phyloP scores from a whole-genome alignment of 2,888 invertebrate species.

The Trichopria drosophilae region DNA sequence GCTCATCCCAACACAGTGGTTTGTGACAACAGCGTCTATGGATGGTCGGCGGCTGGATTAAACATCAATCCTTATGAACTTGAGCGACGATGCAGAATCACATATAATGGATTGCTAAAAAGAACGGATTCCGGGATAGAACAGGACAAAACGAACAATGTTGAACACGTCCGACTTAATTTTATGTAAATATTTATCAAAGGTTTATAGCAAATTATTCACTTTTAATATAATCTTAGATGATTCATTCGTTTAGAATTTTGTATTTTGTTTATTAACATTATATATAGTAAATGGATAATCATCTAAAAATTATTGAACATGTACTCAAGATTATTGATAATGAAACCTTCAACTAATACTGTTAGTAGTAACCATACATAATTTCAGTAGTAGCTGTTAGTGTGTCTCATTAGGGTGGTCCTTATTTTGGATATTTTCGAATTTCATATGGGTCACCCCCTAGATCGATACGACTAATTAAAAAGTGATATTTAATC shows the following conservation, averaged over 20 bases:
- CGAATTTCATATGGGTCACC: too few relatives aligned
- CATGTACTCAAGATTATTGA: too few relatives aligned
- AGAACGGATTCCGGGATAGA: constrained; percentile 36
- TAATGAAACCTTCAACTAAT: too few relatives aligned
- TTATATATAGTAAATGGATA: constrained; percentile 5
- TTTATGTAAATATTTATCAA: constrained; percentile 62
- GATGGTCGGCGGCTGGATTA: constrained; percentile 66
- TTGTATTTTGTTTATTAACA: neutral
- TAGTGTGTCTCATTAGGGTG: too few relatives aligned
- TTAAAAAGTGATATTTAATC: too few relatives aligned
- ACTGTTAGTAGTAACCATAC: too few relatives aligned
- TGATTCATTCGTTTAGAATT: neutral
- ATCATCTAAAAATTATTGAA: too few relatives aligned
- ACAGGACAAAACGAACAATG: constrained; percentile 52
- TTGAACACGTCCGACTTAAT: constrained; percentile 62
- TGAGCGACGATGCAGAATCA: constrained; percentile 65
- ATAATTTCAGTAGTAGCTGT: too few relatives aligned
- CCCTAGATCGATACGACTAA: too few relatives aligned
- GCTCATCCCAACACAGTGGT: constrained; percentile 63
- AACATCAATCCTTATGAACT: constrained; percentile 68
- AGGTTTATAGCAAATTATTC: neutral
- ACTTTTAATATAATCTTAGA: neutral
- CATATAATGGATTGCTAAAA: constrained; percentile 71
- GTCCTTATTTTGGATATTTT: too few relatives aligned
- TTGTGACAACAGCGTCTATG: constrained; percentile 56